Evolutionary conservation across 2,797 vertebrate genomes (phyloP).

Genomic region (Lophius americanus): DNA sequence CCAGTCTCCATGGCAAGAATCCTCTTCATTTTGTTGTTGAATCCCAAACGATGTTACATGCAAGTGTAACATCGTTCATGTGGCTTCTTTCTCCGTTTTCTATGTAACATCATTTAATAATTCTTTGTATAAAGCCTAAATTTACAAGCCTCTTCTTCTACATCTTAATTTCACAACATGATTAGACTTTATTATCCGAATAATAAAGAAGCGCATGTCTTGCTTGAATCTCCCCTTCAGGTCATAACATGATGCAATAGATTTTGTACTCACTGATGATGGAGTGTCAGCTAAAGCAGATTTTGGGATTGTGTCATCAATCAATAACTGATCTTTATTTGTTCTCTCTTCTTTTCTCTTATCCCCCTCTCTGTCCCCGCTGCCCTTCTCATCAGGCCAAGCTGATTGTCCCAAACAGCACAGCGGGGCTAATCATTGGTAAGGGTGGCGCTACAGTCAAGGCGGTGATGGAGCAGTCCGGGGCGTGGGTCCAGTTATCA

Average conservation of each 20-base stretch:
- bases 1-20: background rate
- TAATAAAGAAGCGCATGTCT: background rate
- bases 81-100: no score
- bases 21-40: slow-evolving; percentile 1
- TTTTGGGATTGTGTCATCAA: background rate
- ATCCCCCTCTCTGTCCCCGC: background rate
- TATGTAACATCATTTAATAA: background rate
- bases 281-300: background rate
- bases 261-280: background rate
- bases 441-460: slow-evolving; percentile 94
- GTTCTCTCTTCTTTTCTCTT: slow-evolving; percentile 1
- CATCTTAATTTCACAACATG: background rate
- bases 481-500: slow-evolving; percentile 95
- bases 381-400: slow-evolving; percentile 84
- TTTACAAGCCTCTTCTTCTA: background rate
- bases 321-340: slow-evolving; percentile 4
- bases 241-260: background rate
- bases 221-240: slow-evolving; percentile 1
- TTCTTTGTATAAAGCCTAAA: background rate
- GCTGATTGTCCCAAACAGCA: slow-evolving; percentile 95
- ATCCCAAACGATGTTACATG: background rate
- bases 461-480: slow-evolving; percentile 95
- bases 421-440: slow-evolving; percentile 92
- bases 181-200: background rate
- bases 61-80: background rate